A percentile compares a stretch with the other conserved stretches of the same genome.
phyloP scores from a whole-genome alignment of 2,797 vertebrate genomes.

The Phrynocephalus forsythii region DNA sequence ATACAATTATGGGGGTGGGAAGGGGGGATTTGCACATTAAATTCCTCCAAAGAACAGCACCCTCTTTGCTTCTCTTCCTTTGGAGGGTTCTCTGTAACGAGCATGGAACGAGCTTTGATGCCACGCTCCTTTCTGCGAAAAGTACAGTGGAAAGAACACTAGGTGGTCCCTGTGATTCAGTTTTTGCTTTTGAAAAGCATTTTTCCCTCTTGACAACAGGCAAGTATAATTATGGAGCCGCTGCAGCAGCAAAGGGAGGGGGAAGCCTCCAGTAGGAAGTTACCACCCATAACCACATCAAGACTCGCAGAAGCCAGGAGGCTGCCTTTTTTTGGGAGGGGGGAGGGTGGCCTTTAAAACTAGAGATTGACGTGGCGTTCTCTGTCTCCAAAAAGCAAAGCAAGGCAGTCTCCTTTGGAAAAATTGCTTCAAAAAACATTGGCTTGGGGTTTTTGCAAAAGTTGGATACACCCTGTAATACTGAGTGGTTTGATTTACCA shows the following conservation, averaged over 20 bases:
- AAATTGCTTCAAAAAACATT: slow-evolving; percentile 73
- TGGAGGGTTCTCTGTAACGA: background rate
- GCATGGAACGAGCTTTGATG: background rate
- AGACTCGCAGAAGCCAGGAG: slow-evolving; percentile 68
- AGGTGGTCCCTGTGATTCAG: slow-evolving; percentile 78
- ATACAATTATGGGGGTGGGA: background rate
- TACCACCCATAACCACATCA: slow-evolving; percentile 80
- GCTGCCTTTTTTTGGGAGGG: slow-evolving; percentile 68
- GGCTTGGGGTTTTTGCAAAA: slow-evolving; percentile 55
- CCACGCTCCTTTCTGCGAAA: rapidly evolving
- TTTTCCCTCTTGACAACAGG: slow-evolving; percentile 29
- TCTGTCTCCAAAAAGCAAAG: slow-evolving; percentile 44
- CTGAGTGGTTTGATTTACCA: slow-evolving; percentile 41
- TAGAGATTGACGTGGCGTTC: slow-evolving; percentile 76
- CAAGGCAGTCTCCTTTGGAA: slow-evolving; percentile 20
- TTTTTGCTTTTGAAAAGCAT: slow-evolving; percentile 59
- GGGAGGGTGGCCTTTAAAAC: slow-evolving; percentile 64
- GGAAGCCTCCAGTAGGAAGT: slow-evolving; percentile 67
- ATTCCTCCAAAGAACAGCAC: no score
- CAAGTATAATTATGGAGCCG: slow-evolving; percentile 62
- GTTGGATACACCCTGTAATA: slow-evolving; percentile 70
- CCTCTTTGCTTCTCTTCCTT: background rate
- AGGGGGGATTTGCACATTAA: no score
- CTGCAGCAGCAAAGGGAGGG: slow-evolving; percentile 33
- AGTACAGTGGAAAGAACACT: slow-evolving; percentile 72